Percentiles rank a stretch among this genome's conserved stretches.
phyloP scores from a whole-genome alignment of 2,113 vertebrate species.

The Fulmarus glacialis region DNA sequence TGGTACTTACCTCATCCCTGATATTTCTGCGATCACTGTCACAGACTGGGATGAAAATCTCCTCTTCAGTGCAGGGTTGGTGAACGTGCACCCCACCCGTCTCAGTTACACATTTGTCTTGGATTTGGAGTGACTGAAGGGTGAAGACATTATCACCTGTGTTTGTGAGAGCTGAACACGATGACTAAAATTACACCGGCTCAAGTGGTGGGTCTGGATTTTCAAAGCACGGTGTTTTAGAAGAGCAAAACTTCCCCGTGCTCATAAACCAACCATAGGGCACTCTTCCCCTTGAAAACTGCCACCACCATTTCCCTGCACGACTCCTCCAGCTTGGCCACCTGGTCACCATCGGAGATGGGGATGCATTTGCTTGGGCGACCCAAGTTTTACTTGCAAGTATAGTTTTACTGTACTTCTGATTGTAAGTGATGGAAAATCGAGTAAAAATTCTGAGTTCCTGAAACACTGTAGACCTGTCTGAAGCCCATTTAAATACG shows the following conservation, averaged over 20 bases:
- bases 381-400: not conserved
- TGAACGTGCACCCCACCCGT: fast-evolving
- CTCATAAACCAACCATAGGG: not conserved
- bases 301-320: not conserved
- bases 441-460: not conserved
- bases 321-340: not conserved
- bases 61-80: not conserved
- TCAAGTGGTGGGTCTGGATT: not conserved
- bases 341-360: fast-evolving
- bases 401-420: not conserved
- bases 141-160: not conserved
- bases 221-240: not conserved
- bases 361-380: fast-evolving
- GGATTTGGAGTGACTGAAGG: not conserved
- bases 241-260: not conserved
- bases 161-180: not conserved
- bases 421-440: not conserved
- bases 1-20: not conserved
- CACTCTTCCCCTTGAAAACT: not conserved
- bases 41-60: not conserved
- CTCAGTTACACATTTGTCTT: not conserved
- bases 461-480: not conserved
- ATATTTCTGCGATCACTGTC: fast-evolving
- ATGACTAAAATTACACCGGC: not conserved
- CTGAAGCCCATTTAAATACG: not conserved